These are phyloP conservation scores for Mamestra configurata DNA, from an alignment of 1,140 invertebrate genomes.

Conservation along the genomic window DNA sequence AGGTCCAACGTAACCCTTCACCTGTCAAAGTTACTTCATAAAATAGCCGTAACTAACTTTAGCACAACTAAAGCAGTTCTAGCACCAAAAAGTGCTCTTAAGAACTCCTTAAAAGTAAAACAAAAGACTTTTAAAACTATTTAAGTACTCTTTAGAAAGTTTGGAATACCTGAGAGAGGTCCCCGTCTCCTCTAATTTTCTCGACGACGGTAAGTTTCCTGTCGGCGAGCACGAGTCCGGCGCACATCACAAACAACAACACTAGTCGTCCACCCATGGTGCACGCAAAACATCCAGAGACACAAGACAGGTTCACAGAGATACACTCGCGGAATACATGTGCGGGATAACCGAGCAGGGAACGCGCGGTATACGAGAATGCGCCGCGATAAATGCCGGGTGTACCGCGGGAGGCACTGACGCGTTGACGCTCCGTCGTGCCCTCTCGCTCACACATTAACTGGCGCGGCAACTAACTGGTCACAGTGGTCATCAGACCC, in stretches of 20 bases:
- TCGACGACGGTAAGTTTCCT: constrained; percentile 79
- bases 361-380: constrained; percentile 65
- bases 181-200: constrained; percentile 78
- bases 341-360: constrained; percentile 50
- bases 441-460: constrained; percentile 72
- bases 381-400: constrained; percentile 76
- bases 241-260: constrained; percentile 76
- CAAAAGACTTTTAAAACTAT: constrained; percentile 64
- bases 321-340: constrained; percentile 77
- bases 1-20: constrained; percentile 7
- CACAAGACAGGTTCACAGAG: constrained; percentile 68
- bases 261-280: constrained; percentile 77
- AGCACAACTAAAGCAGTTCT: constrained; percentile 13
- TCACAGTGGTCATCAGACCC: constrained; percentile 60
- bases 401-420: constrained; percentile 66
- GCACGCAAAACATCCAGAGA: constrained; percentile 65
- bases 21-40: not conserved
- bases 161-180: constrained; percentile 80
- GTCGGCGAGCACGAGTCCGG: constrained; percentile 66
- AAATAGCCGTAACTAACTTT: constrained; percentile 25
- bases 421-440: constrained; percentile 69
- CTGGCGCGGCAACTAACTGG: constrained; percentile 67
- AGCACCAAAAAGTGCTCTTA: constrained; percentile 2
- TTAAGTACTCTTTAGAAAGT: constrained; percentile 50
- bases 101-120: constrained; percentile 51